Percentiles rank a stretch among this genome's conserved stretches.
phyloP scores from a whole-genome alignment of 37 sponge, comb jelly and placozoan species.

The Halichondria panicea region DNA sequence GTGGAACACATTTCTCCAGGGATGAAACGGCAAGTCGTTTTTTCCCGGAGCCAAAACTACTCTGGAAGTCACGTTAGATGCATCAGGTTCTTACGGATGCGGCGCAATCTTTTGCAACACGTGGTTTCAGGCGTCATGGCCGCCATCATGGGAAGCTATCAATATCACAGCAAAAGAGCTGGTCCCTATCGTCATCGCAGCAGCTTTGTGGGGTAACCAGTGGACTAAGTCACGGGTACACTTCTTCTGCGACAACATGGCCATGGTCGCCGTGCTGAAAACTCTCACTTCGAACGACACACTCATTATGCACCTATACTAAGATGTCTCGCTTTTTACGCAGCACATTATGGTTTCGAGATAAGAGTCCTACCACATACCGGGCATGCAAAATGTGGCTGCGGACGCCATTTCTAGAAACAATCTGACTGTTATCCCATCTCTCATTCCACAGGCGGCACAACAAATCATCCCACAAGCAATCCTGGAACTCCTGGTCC shows the following conservation, averaged over 20 bases:
- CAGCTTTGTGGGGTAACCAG: conserved; percentile 19
- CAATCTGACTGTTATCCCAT: neutral
- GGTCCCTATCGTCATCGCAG: conserved; percentile 14
- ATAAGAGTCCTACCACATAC: neutral
- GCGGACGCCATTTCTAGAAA: conserved; percentile 3
- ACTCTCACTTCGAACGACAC: conserved; percentile 13
- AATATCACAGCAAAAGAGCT: conserved; percentile 27
- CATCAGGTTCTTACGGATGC: neutral
- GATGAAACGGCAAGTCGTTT: neutral
- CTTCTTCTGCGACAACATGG: conserved; percentile 33
- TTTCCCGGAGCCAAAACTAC: neutral
- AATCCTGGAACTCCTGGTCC: neutral
- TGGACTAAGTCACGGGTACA: neutral
- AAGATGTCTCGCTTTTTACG: conserved; percentile 9
- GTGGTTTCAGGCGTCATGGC: neutral
- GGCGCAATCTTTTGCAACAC: neutral
- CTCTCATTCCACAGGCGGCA: neutral
- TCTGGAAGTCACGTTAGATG: neutral
- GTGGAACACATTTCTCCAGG: neutral
- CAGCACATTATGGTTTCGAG: conserved; percentile 1
- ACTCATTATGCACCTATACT: conserved; percentile 21
- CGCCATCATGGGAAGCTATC: neutral
- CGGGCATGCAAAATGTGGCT: conserved; percentile 2
- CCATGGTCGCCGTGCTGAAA: conserved; percentile 13
- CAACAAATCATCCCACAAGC: neutral